Percentiles rank a stretch among this genome's conserved stretches.
Evolutionary conservation across 1,140 invertebrate species (phyloP).

Genomic region (Cyphomyrmex costatus): DNA sequence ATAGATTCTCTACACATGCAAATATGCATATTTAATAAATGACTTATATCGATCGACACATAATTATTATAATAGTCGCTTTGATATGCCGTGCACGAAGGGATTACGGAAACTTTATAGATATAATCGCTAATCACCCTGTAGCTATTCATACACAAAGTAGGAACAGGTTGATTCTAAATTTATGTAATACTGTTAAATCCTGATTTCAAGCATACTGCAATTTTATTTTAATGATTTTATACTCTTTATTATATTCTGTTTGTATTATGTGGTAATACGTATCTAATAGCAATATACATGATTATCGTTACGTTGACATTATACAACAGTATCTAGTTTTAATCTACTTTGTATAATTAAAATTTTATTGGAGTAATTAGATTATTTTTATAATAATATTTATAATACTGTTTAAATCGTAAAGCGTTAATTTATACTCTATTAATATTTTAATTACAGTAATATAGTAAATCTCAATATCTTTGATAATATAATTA

Average conservation of each 20-base stretch:
- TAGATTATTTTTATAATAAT: not conserved
- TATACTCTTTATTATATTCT: not conserved
- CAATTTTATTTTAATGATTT: not conserved
- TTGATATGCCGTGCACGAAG: conserved; percentile 71
- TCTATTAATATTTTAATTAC: conserved; percentile 3
- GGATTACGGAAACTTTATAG: conserved; percentile 69
- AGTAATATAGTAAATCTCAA: not conserved
- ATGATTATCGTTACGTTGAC: not conserved
- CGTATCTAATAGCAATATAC: not conserved
- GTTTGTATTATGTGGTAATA: not conserved
- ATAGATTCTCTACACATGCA: not conserved
- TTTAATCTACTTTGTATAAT: not conserved
- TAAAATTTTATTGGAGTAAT: not conserved
- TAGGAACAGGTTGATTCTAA: conserved; percentile 45
- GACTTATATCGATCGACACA: conserved; percentile 60
- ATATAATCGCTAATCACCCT: conserved; percentile 66
- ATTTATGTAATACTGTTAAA: conserved; percentile 10
- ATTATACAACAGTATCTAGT: not conserved
- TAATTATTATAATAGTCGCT: conserved; percentile 65
- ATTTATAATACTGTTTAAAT: not conserved
- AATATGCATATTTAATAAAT: conserved; percentile 46
- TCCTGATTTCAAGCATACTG: not conserved
- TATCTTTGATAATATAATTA: not conserved
- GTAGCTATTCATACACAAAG: conserved; percentile 58
- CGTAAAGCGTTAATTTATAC: not conserved